Evolutionary conservation across 2,888 invertebrate species (phyloP).

Genomic region (Drosophila imparisetae): DNA sequence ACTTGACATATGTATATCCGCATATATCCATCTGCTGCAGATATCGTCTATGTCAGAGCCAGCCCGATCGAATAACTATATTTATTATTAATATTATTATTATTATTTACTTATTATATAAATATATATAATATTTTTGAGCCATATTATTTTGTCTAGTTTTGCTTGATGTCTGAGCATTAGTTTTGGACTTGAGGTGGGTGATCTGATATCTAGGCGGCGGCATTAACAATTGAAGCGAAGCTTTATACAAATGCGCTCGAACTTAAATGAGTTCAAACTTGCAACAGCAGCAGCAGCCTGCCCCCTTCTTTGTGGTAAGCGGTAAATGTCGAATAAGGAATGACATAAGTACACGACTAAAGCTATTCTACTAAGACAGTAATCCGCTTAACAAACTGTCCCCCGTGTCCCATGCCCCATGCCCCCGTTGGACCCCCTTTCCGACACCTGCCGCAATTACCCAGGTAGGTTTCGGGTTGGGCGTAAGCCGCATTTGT

Average conservation of each 20-base stretch:
- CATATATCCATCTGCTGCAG: not conserved
- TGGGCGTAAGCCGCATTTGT: constrained; percentile 39
- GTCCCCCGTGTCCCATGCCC: not conserved
- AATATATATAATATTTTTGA: too few species aligned
- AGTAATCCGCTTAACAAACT: not conserved
- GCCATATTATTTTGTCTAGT: too few species aligned
- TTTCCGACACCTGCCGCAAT: not conserved
- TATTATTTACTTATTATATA: too few species aligned
- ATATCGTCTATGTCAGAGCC: not conserved
- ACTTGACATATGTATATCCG: not conserved
- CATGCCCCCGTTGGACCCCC: too few species aligned
- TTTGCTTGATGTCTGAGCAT: not conserved
- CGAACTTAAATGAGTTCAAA: not conserved
- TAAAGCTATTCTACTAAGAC: constrained; percentile 1
- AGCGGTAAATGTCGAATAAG: not conserved
- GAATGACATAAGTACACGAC: not conserved
- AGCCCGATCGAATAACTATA: not conserved
- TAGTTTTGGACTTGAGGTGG: not conserved
- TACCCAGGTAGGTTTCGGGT: not conserved
- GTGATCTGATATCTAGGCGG: not conserved
- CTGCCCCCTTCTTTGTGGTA: not conserved
- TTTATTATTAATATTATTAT: not conserved
- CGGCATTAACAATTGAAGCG: not conserved
- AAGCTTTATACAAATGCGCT: not conserved
- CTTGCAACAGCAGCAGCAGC: not conserved